Percentiles rank a stretch among this genome's conserved stretches.
These are phyloP conservation scores for Thera obeliscata DNA, from an alignment of 2,888 invertebrate genomes.

Conservation along the genomic window DNA sequence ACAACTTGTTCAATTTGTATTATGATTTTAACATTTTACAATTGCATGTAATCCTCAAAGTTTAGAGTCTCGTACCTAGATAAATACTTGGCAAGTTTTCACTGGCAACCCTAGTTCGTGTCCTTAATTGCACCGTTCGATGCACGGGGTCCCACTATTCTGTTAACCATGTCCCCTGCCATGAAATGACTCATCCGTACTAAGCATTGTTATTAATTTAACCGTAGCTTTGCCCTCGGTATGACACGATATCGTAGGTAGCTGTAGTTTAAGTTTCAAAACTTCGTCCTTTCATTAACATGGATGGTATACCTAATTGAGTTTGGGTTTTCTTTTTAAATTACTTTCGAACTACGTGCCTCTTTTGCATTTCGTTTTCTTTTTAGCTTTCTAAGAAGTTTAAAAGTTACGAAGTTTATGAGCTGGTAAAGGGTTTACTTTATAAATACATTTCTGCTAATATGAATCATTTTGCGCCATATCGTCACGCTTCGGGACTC, in stretches of 20 bases:
- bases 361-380: constrained; percentile 21
- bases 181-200: constrained; percentile 54
- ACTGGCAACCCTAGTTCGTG: constrained; percentile 38
- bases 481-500: background rate
- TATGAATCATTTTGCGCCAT: background rate
- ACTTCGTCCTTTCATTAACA: constrained; percentile 33
- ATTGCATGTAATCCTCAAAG: constrained; percentile 3
- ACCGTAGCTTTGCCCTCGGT: constrained; percentile 36
- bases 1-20: background rate
- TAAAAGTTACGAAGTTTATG: constrained; percentile 1
- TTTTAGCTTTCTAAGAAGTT: constrained; percentile 14
- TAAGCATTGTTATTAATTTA: constrained; percentile 50
- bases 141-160: constrained; percentile 41
- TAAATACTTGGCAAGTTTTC: constrained; percentile 22
- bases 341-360: constrained; percentile 31
- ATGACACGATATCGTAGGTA: constrained; percentile 34
- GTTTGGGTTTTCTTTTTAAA: constrained; percentile 36
- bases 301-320: constrained; percentile 29
- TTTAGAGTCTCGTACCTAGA: constrained; percentile 6
- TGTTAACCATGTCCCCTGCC: constrained; percentile 51
- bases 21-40: background rate
- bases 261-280: constrained; percentile 33
- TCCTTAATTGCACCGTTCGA: constrained; percentile 41
- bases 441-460: no score
- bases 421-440: constrained; percentile 8